Evolutionary conservation across 1,140 invertebrate genomes (phyloP).

Genomic region (Pseudachorutes palmiensis): DNA sequence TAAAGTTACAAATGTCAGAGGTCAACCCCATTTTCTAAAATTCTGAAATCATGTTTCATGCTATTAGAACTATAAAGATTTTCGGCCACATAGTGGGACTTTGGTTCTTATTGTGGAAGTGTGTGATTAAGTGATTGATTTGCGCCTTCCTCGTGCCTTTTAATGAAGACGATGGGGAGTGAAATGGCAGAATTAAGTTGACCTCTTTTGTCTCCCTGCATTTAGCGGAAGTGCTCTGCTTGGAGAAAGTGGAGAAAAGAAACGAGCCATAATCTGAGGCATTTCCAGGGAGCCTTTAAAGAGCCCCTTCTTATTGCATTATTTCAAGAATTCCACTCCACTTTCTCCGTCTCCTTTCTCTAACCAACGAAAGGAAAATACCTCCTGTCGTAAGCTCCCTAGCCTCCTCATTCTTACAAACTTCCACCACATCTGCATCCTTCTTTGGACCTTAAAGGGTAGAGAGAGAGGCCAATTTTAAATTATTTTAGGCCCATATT

Average conservation of each 20-base stretch:
- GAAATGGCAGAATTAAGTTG: background rate
- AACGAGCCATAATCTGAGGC: background rate
- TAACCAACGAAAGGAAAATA: background rate
- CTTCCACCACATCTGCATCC: background rate
- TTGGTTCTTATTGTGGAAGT: too few species aligned
- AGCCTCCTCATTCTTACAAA: too few species aligned
- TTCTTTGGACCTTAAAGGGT: too few species aligned
- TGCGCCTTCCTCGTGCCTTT: background rate
- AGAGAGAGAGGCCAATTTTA: background rate
- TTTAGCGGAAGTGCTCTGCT: background rate
- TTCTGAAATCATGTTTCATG: too few species aligned
- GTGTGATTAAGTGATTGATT: background rate
- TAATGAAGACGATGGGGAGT: background rate
- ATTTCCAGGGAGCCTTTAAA: background rate
- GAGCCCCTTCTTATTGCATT: background rate
- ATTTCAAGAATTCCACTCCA: slow-evolving; percentile 3
- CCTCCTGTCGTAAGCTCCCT: background rate
- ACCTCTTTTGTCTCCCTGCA: background rate
- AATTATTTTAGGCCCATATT: background rate
- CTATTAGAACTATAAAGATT: too few species aligned
- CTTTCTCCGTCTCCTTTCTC: background rate
- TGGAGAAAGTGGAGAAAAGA: background rate
- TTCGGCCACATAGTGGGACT: too few species aligned
- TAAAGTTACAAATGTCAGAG: too few species aligned
- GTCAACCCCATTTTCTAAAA: too few species aligned